Base-by-base conservation (phyloP, 1,140 invertebrate genomes). In the Globodera ellingtonae region DNA sequence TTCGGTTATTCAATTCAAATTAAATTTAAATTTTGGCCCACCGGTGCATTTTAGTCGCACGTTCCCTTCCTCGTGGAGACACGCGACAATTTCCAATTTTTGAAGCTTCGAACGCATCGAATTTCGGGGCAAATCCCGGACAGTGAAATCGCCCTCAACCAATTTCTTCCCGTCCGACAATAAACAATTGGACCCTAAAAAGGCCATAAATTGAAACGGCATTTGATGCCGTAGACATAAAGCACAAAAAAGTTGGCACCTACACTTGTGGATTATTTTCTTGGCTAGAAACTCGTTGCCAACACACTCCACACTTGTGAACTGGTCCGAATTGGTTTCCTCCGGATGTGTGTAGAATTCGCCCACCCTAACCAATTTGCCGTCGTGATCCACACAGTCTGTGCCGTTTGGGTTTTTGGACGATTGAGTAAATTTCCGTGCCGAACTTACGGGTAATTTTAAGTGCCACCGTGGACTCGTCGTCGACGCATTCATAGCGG, bases 241-340 rank as follows among this genome's bases (percentile, higher is more conserved):
- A 35, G 35, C 35, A 35, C 35, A 3, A 35, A 35, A 35, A 35
- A 79, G 13, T 48, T 18, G 13, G 21, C 21, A n/a, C 56, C 24
- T 35, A 86, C 83, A 84, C 75, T 84, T 87, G 47, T 87, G 85
- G n/a, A 84, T 75, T n/a, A 84, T 73, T 79, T 84, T 84, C 52
- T 86, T 84, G 21, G 84, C 83, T 7, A 50, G 35, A 15, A 66
- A 67, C 44, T 82, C 83, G 62, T 84, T 73, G 21, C 83, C 83
- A n/a, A 76, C 76, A 71, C 83, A 84, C 65, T 84, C 83, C 69
- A 84, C 83, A 46, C 50, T 71, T 18, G 75, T 69, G 24, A 59
- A 78, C 6, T 70, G 67, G 7, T 77, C 75, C 47, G 50, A 80
- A n/a, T 72, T 80, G 80, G 50, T 82, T 72, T 46, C 84, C 52